These are phyloP conservation scores for Zaprionus kolodkinae DNA, from an alignment of 1,140 invertebrate species.

Conservation along the genomic window DNA sequence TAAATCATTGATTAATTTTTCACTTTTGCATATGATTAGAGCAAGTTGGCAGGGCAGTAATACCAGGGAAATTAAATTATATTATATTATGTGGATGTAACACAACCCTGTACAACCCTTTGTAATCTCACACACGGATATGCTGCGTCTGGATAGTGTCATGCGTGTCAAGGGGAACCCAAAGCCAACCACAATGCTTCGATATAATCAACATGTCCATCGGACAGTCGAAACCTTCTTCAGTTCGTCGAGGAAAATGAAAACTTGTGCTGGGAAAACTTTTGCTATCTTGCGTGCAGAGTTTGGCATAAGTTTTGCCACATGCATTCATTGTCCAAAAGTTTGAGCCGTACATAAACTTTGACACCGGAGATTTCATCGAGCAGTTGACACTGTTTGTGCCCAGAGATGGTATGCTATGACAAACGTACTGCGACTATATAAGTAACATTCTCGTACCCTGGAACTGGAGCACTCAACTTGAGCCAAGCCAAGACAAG, in stretches of 20 bases:
- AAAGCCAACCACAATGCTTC: conserved; percentile 39
- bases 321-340: conserved; percentile 74
- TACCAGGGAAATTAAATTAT: conserved; percentile 40
- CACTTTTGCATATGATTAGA: conserved; percentile 77
- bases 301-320: conserved; percentile 55
- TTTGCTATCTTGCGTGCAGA: conserved; percentile 55
- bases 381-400: conserved; percentile 46
- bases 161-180: conserved; percentile 66
- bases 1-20: conserved; percentile 81
- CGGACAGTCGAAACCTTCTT: conserved; percentile 23
- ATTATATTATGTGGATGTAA: background rate
- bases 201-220: conserved; percentile 60
- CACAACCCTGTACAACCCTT: conserved; percentile 38
- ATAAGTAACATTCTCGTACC: no score
- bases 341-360: conserved; percentile 62
- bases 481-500: conserved; percentile 20
- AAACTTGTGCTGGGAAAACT: conserved; percentile 58
- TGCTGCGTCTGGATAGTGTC: conserved; percentile 60
- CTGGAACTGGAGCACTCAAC: conserved; percentile 60
- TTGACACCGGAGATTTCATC: conserved; percentile 60
- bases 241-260: conserved; percentile 30
- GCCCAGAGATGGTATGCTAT: background rate
- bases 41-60: conserved; percentile 45
- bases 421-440: background rate
- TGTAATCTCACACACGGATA: conserved; percentile 40